Conservation (phyloP, 2,888 invertebrate species). For the Nemotelus nigrinus region DNA sequence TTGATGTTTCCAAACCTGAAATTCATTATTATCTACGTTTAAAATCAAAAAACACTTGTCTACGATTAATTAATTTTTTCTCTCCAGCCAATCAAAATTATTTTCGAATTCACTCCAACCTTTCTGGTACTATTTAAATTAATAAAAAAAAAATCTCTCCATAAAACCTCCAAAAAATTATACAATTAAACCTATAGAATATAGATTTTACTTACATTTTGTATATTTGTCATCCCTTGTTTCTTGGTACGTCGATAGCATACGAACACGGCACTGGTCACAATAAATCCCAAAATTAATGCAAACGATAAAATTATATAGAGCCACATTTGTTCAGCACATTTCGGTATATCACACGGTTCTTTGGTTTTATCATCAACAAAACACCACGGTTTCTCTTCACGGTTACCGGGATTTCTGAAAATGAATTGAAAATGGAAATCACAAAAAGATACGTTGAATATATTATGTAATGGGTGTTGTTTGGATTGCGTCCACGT, state of each 20-base stretch:
- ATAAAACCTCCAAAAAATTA: background rate
- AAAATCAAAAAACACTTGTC: too few species aligned
- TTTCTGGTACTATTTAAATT: too few species aligned
- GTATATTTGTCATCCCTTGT: constrained; percentile 71
- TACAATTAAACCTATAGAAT: background rate
- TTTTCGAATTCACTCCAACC: too few species aligned
- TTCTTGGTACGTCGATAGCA: constrained; percentile 71
- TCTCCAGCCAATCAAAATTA: too few species aligned
- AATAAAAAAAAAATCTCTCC: too few species aligned
- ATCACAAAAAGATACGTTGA: background rate
- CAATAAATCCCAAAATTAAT: constrained; percentile 67
- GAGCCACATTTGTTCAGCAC: constrained; percentile 85
- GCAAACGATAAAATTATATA: constrained; percentile 77
- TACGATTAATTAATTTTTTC: too few species aligned
- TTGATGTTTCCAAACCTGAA: too few species aligned
- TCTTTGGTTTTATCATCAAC: constrained; percentile 77
- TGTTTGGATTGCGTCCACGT: too few species aligned
- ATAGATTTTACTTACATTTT: constrained; percentile 67
- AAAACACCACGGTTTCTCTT: constrained; percentile 90
- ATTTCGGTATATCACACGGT: constrained; percentile 87
- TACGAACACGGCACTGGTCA: constrained; percentile 69
- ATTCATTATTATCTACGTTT: too few species aligned
- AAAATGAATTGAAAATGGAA: constrained; percentile 7
- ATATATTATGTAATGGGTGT: background rate
- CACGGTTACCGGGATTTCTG: constrained; percentile 87